These are phyloP conservation scores for Pristiophorus japonicus DNA, from an alignment of 2,113 vertebrate species.

Conservation along the genomic window DNA sequence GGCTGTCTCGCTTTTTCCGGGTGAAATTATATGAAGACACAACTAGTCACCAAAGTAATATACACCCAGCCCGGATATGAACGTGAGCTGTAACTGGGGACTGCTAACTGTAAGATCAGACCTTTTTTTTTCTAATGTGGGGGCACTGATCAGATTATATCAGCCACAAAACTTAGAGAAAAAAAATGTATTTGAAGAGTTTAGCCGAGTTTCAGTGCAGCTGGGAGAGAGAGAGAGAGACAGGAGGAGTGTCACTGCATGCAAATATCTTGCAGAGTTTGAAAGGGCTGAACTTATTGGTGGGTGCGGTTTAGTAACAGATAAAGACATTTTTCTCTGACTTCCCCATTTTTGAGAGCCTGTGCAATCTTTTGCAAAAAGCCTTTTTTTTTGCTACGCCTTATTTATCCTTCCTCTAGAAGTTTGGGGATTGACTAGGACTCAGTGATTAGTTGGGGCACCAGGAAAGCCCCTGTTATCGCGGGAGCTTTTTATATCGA, in stretches of 20 bases:
- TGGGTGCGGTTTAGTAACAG: not conserved
- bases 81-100: not conserved
- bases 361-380: not conserved
- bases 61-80: not conserved
- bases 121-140: not conserved
- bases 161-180: not conserved
- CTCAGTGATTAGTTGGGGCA: not conserved
- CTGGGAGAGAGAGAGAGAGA: too few relatives aligned
- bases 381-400: too few relatives aligned
- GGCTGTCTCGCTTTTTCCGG: not conserved
- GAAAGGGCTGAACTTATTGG: not conserved
- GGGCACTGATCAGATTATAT: not conserved
- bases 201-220: not conserved
- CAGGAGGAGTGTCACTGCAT: not conserved
- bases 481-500: too few relatives aligned
- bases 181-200: not conserved
- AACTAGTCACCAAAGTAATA: not conserved
- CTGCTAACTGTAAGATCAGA: not conserved
- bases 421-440: not conserved
- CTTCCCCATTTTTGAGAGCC: not conserved
- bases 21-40: not conserved
- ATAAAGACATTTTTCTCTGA: not conserved
- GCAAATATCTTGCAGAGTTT: not conserved
- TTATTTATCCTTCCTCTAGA: not conserved
- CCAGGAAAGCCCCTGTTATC: too few relatives aligned